Evolutionary conservation across 2,797 vertebrate genomes (phyloP).

Genomic region (Ctenochaetus hawaiiensis): DNA sequence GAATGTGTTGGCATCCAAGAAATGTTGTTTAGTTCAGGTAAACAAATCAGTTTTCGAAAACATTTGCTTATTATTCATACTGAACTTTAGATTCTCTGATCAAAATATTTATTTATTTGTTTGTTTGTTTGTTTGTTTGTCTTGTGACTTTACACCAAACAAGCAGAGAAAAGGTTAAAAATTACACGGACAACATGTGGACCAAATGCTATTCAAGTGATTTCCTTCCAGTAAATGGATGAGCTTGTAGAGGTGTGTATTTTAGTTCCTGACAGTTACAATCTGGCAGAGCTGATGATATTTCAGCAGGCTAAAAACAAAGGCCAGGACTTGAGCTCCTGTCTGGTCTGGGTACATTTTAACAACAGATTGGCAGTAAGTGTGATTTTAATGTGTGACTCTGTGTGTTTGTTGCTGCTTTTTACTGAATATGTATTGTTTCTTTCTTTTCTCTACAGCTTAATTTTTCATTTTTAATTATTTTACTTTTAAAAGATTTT

Average conservation of each 20-base stretch:
- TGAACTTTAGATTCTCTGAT: background rate
- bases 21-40: background rate
- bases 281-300: slow-evolving; percentile 16
- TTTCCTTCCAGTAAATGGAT: background rate
- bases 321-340: slow-evolving; percentile 42
- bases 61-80: too few species aligned
- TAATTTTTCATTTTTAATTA: background rate
- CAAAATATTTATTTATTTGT: background rate
- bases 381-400: slow-evolving; percentile 78
- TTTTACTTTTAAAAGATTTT: too few species aligned
- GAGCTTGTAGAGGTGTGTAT: background rate
- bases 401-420: slow-evolving; percentile 48
- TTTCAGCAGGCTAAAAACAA: slow-evolving; percentile 23
- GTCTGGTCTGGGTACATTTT: slow-evolving; percentile 79
- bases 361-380: slow-evolving; percentile 88
- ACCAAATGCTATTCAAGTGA: background rate
- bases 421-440: slow-evolving; percentile 15
- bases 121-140: background rate
- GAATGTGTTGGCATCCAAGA: background rate
- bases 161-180: slow-evolving; percentile 32
- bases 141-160: background rate
- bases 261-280: slow-evolving; percentile 22
- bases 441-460: slow-evolving; percentile 7
- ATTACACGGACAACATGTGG: slow-evolving; percentile 45
- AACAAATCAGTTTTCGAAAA: background rate